These are phyloP conservation scores for Lithophane semibrunnea DNA, from an alignment of 2,888 invertebrate genomes.

Conservation along the genomic window DNA sequence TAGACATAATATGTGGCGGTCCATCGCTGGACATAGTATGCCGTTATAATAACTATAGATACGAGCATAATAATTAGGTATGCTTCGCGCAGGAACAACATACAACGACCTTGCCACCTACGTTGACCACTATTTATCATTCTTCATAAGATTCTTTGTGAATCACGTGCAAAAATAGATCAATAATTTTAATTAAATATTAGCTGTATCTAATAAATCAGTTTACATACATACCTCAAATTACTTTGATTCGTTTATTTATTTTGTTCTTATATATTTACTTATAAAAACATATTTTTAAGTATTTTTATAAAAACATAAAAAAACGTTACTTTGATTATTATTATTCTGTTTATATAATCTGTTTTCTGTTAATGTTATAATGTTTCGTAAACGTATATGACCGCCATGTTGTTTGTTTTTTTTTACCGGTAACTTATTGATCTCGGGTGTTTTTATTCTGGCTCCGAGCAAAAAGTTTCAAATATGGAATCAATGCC, in stretches of 20 bases:
- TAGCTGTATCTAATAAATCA: neutral
- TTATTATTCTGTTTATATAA: neutral
- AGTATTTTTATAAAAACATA: too few species aligned
- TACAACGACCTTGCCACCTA: constrained; percentile 71
- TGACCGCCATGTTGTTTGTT: constrained; percentile 38
- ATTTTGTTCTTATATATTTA: too few species aligned
- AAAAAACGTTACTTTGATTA: neutral
- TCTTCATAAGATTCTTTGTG: constrained; percentile 38
- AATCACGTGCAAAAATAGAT: constrained; percentile 52
- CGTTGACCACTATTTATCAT: constrained; percentile 56
- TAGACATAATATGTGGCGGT: neutral
- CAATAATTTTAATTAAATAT: neutral
- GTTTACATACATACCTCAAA: neutral
- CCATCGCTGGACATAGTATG: constrained; percentile 5
- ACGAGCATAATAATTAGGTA: constrained; percentile 34
- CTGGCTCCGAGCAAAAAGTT: constrained; percentile 29
- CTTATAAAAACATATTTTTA: too few species aligned
- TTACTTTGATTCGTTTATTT: neutral
- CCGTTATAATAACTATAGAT: constrained; percentile 33
- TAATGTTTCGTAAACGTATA: constrained; percentile 1
- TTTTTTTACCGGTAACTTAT: constrained; percentile 2
- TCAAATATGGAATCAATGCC: constrained; percentile 36
- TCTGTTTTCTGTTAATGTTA: too few species aligned
- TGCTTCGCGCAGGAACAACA: constrained; percentile 47
- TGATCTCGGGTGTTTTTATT: constrained; percentile 25